Conservation (phyloP, 64 coral and sea anemone genomes). For the Dendrophyllia cribrosa region DNA sequence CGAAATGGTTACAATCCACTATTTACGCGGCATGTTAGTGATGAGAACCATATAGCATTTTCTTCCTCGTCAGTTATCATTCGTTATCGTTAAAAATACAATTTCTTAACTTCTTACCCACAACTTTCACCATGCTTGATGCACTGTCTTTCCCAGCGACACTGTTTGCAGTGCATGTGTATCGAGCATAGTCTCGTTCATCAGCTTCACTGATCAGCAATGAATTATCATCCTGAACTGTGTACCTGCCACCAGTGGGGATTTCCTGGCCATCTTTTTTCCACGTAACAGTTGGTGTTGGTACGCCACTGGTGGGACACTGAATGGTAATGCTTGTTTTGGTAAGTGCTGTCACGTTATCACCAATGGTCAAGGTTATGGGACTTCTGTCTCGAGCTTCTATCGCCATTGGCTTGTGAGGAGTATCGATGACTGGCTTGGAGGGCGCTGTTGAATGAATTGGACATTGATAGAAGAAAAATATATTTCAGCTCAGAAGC, state of each 20-base stretch:
- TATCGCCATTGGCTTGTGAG: constrained; percentile 19
- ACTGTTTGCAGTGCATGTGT: constrained; percentile 43
- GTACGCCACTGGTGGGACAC: constrained; percentile 34
- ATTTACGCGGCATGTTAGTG: too few species aligned
- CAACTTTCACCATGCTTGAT: not conserved
- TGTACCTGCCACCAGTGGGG: not conserved
- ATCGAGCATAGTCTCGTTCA: constrained; percentile 24
- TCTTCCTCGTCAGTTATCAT: too few species aligned
- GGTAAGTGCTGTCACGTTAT: constrained; percentile 57
- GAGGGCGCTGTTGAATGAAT: constrained; percentile 52
- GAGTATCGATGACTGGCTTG: constrained; percentile 59
- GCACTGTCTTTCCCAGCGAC: constrained; percentile 11
- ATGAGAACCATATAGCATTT: too few species aligned
- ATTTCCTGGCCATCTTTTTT: constrained; percentile 42
- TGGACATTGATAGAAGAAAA: too few species aligned
- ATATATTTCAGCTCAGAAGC: too few species aligned
- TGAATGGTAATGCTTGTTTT: constrained; percentile 30
- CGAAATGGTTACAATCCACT: too few species aligned
- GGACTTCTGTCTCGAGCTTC: not conserved
- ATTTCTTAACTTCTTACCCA: too few species aligned
- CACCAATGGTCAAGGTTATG: constrained; percentile 22
- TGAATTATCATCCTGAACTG: constrained; percentile 17
- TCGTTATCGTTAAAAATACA: too few species aligned
- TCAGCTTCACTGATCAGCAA: constrained; percentile 30
- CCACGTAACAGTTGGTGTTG: constrained; percentile 44